Conservation (phyloP, 2,797 vertebrate species). For the Xiphorhynchus erythropygius region DNA sequence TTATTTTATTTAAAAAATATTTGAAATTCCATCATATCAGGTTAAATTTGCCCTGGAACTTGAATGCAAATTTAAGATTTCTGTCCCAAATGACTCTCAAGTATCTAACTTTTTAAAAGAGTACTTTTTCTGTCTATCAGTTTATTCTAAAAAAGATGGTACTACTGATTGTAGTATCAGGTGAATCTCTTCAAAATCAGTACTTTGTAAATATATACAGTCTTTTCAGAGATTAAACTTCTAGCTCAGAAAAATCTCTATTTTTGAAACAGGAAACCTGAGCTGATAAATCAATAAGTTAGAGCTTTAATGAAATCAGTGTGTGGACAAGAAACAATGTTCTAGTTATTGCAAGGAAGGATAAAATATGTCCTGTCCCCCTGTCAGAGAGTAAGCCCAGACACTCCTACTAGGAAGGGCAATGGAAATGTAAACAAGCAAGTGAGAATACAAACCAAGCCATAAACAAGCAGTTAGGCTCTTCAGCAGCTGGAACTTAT, state of each 20-base stretch:
- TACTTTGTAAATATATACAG: neutral
- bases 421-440: neutral
- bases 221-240: neutral
- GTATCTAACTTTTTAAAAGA: neutral
- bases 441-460: neutral
- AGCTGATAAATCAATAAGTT: neutral
- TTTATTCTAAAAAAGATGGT: rapidly evolving
- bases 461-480: neutral
- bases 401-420: neutral
- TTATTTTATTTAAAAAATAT: neutral
- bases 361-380: neutral
- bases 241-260: neutral
- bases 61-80: neutral
- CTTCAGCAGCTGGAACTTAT: neutral
- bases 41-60: neutral
- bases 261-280: neutral
- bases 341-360: neutral
- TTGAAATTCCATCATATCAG: neutral
- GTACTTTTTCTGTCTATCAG: neutral
- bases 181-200: neutral
- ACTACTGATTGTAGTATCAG: neutral
- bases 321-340: neutral
- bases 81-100: neutral
- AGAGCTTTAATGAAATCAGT: neutral
- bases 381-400: neutral